These are phyloP conservation scores for Leucophenga varia DNA, from an alignment of 1,140 invertebrate species.

Conservation along the genomic window DNA sequence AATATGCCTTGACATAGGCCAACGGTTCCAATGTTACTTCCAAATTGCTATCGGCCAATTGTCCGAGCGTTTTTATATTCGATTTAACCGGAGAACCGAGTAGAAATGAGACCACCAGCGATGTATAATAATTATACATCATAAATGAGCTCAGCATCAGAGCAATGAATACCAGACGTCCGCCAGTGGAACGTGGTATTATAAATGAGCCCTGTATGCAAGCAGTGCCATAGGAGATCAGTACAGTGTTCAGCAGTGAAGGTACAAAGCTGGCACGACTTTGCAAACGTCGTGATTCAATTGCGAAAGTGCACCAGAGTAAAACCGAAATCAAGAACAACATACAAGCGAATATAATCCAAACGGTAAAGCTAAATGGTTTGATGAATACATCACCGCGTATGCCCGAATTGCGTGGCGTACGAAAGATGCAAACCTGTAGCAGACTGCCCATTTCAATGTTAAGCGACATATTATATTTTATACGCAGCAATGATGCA, in stretches of 20 bases:
- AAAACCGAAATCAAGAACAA: constrained; percentile 26
- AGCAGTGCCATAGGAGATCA: constrained; percentile 43
- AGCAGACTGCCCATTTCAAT: constrained; percentile 38
- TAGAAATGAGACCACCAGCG: constrained; percentile 46
- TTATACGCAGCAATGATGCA: too few relatives aligned
- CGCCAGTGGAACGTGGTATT: constrained; percentile 36
- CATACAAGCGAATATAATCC: constrained; percentile 32
- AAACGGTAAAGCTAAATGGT: constrained; percentile 37
- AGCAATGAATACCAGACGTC: constrained; percentile 35
- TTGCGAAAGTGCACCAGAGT: constrained; percentile 34
- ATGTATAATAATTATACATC: constrained; percentile 53
- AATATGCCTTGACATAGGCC: constrained; percentile 38
- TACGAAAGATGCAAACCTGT: constrained; percentile 44
- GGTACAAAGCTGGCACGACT: constrained; percentile 25
- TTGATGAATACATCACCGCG: constrained; percentile 38
- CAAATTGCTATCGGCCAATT: constrained; percentile 44
- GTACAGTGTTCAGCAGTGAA: constrained; percentile 30
- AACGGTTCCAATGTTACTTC: constrained; percentile 40
- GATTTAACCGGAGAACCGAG: constrained; percentile 46
- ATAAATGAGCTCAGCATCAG: constrained; percentile 43
- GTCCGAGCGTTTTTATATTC: constrained; percentile 36
- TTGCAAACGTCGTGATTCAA: constrained; percentile 30
- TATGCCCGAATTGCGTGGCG: constrained; percentile 41
- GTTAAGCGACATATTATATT: constrained; percentile 26
- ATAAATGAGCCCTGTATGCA: constrained; percentile 43